These are phyloP conservation scores for Halcyon smyrnensis DNA, from an alignment of 2,797 vertebrate species.

Conservation along the genomic window DNA sequence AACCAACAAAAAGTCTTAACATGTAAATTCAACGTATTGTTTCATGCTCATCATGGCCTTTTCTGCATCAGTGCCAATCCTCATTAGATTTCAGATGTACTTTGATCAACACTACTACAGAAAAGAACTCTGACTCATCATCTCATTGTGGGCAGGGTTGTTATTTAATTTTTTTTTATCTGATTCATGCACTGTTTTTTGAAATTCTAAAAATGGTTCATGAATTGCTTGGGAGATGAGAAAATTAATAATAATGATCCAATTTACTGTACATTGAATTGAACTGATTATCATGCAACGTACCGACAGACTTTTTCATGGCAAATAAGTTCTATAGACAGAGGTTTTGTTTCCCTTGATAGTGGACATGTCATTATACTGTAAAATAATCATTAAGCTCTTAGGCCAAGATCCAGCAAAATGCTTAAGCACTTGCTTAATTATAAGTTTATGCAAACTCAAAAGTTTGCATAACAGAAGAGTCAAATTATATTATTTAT, in stretches of 20 bases:
- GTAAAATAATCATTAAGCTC: slow-evolving; percentile 74
- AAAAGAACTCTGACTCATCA: slow-evolving; percentile 83
- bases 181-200: slow-evolving; percentile 81
- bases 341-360: slow-evolving; percentile 73
- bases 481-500: slow-evolving; percentile 32
- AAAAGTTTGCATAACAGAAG: background rate
- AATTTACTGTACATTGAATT: slow-evolving; percentile 82
- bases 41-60: slow-evolving; percentile 84
- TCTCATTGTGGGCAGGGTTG: slow-evolving; percentile 78
- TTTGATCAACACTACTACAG: slow-evolving; percentile 76
- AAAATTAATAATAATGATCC: slow-evolving; percentile 85
- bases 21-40: slow-evolving; percentile 86
- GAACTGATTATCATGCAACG: slow-evolving; percentile 81
- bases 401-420: slow-evolving; percentile 65
- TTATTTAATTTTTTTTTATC: slow-evolving; percentile 81
- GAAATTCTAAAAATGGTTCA: slow-evolving; percentile 82
- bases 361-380: slow-evolving; percentile 76
- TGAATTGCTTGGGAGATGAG: slow-evolving; percentile 82
- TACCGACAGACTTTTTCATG: slow-evolving; percentile 76
- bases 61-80: slow-evolving; percentile 79
- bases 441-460: slow-evolving; percentile 56
- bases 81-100: slow-evolving; percentile 84
- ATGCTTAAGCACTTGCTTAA: slow-evolving; percentile 45
- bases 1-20: slow-evolving; percentile 83
- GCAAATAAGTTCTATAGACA: slow-evolving; percentile 74